Percentiles rank a stretch among this genome's conserved stretches.
Evolutionary conservation across 2,797 vertebrate species (phyloP).

Genomic region (Echiichthys vipera): DNA sequence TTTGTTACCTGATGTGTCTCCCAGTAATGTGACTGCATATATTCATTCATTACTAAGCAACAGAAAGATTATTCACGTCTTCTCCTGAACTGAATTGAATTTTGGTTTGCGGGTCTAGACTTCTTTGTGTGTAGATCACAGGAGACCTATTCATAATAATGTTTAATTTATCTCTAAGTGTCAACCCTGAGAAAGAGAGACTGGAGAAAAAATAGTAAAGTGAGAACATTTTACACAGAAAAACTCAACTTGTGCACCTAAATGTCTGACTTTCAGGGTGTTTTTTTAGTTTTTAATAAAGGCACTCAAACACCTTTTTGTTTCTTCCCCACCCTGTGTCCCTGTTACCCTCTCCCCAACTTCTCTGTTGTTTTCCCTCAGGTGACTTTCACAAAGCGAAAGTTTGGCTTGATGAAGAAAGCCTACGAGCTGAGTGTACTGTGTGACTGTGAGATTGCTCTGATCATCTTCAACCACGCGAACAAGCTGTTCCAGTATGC

Average conservation of each 20-base stretch:
- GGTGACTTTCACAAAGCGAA: slow-evolving; percentile 97
- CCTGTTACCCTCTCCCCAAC: background rate
- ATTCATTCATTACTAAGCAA: background rate
- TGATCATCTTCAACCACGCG: slow-evolving; percentile 98
- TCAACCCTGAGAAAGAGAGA: background rate
- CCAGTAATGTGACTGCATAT: background rate
- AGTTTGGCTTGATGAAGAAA: slow-evolving; percentile 98
- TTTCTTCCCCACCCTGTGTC: background rate
- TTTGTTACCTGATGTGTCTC: background rate
- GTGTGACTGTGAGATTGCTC: slow-evolving; percentile 96
- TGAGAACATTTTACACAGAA: background rate
- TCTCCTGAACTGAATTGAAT: slow-evolving; percentile 2
- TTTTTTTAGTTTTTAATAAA: background rate
- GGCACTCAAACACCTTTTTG: background rate
- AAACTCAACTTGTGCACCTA: background rate
- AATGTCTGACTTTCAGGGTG: background rate
- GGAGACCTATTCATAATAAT: background rate
- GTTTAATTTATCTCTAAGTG: background rate
- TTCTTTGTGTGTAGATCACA: background rate
- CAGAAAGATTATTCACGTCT: slow-evolving; percentile 8
- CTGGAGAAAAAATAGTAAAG: background rate
- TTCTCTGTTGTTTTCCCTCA: slow-evolving; percentile 52
- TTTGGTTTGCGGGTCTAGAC: slow-evolving; percentile 11
- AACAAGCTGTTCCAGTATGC: slow-evolving; percentile 98
- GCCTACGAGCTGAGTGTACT: slow-evolving; percentile 96